Percentiles rank a stretch among this genome's conserved stretches.
phyloP scores from a whole-genome alignment of 2,797 vertebrate species.

The Pteronotus mesoamericanus region DNA sequence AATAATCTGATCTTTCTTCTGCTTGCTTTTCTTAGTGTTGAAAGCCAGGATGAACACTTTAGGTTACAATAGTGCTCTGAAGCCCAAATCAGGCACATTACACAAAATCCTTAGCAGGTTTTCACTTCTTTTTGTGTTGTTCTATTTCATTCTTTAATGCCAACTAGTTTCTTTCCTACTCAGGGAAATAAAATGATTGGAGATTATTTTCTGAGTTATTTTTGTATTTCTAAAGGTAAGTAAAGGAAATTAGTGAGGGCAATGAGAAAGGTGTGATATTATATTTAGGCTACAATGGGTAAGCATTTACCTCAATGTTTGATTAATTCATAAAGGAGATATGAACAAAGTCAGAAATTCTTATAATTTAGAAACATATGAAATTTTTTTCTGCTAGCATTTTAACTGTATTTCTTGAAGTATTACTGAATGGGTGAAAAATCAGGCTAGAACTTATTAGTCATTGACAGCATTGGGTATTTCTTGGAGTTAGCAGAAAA shows the following conservation, averaged over 20 bases:
- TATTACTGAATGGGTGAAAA: background rate
- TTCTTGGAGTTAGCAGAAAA: background rate
- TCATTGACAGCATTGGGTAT: background rate
- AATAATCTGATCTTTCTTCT: background rate
- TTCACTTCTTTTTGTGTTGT: background rate
- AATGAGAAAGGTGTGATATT: background rate
- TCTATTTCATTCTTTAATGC: background rate
- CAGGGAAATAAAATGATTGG: background rate
- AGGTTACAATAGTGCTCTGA: background rate
- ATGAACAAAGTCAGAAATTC: background rate
- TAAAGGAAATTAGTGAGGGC: background rate
- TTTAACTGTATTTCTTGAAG: constrained; percentile 17
- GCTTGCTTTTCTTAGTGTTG: background rate
- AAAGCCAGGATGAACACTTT: background rate
- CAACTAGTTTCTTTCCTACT: background rate
- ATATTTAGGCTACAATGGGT: background rate
- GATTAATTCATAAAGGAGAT: background rate
- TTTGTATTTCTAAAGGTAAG: background rate
- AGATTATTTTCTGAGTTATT: background rate
- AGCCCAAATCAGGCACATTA: background rate
- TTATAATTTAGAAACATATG: background rate
- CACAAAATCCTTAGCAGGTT: background rate
- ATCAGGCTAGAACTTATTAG: background rate
- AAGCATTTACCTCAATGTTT: background rate
- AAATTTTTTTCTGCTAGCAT: constrained; percentile 3